Evolutionary conservation across 2,113 vertebrate species (phyloP), one percentile per base, ranked within the genome.

Genomic region (Gasterosteus nipponicus): DNA sequence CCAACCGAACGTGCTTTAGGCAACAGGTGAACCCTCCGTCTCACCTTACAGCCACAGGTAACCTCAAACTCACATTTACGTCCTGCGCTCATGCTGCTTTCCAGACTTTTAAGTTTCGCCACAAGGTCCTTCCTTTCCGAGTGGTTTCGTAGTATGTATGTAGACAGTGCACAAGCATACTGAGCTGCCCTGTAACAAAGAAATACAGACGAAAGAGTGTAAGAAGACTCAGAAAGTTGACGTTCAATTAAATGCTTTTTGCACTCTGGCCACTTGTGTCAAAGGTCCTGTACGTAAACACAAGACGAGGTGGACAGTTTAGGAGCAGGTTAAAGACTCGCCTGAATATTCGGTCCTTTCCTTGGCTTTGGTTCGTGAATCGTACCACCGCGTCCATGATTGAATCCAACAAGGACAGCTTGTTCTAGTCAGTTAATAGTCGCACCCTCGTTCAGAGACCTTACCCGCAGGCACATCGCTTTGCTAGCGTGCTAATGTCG

Each of bases 301-400:
- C 63, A 72, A 59, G 8, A 62, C 65, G 11, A 15, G 2, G 4
- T 68, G 18, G 16, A 16, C 12, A 51, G 31, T 15, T 35, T 9
- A 26, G 0, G 2, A 46, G 0, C 14, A 35, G 4, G 0, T 31
- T 0, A 1, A 18, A 53, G 6, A 22, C 91, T 92, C 82, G 98
- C 97, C 97, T 95, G 88, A 96, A 96, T 64, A 98, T 72, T 3
- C 95, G 96, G 73, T 98, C 97, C 59, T 96, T 95, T 77, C 97
- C 97, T 81, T 96, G 96, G 46, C 92, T 95, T 77, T 97, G 96
- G 90, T 91, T 95, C 44, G 94, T 93, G 80, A 98, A 92, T 56
- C 90, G 92, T 19, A 91, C 86, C 53, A 96, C 93, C 3, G 87
- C 69, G 58, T 98, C 97, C 97, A 99, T 99, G 47, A 8, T 54